A percentile compares a stretch with the other conserved stretches of the same genome.
phyloP scores from a whole-genome alignment of 2,888 invertebrate species.

The Omphaloscelis lunosa region DNA sequence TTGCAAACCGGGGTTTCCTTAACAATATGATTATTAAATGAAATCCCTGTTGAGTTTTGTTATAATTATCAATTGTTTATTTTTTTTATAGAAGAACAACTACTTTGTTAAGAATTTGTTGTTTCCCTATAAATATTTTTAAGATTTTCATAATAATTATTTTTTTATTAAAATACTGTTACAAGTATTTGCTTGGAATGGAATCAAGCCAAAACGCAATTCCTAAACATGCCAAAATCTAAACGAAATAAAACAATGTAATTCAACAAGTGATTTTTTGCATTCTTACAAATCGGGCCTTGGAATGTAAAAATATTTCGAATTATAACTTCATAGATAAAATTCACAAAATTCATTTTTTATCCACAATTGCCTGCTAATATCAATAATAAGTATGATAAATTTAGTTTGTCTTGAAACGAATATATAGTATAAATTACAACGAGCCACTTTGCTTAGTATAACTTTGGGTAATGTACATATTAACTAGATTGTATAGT shows the following conservation, averaged over 20 bases:
- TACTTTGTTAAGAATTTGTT: constrained; percentile 24
- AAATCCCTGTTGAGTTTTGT: constrained; percentile 26
- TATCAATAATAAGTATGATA: constrained; percentile 31
- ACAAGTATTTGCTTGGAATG: neutral
- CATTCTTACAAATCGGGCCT: neutral
- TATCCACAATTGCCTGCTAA: constrained; percentile 28
- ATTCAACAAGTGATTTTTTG: neutral
- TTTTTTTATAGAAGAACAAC: constrained; percentile 16
- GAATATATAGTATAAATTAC: constrained; percentile 7
- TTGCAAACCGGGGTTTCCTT: neutral
- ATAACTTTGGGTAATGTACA: constrained; percentile 36
- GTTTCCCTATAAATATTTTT: neutral
- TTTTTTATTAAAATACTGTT: neutral
- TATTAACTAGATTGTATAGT: constrained; percentile 19
- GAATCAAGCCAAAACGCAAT: neutral
- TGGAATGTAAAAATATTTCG: constrained; percentile 2
- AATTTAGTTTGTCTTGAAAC: constrained; percentile 41
- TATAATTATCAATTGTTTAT: constrained; percentile 1
- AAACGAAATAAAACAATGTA: neutral
- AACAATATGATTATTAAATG: too few species aligned
- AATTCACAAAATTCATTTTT: constrained; percentile 3
- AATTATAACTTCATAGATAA: constrained; percentile 17
- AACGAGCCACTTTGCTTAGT: constrained; percentile 12
- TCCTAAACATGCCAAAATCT: neutral
- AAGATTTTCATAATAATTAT: neutral